Conservation (phyloP, 2,113 vertebrate species). For the Pelobates fuscus region DNA sequence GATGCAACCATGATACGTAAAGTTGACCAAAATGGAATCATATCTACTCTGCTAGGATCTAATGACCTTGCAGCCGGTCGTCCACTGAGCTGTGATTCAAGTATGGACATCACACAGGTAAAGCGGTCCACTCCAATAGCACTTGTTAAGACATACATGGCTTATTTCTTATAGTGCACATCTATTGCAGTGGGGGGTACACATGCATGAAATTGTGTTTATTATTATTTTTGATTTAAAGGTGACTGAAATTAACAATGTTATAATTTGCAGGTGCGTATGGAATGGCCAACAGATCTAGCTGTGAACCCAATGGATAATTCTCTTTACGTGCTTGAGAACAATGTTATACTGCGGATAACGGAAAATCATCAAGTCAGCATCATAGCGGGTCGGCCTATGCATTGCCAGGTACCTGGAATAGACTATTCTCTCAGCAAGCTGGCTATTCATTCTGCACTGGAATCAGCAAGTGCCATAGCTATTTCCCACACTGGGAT, state of each 20-base stretch:
- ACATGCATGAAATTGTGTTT: too few relatives aligned
- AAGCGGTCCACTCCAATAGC: not conserved
- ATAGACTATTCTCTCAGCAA: slow-evolving; percentile 99
- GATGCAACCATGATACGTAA: slow-evolving; percentile 98
- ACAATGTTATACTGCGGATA: slow-evolving; percentile 97
- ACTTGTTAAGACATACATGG: too few relatives aligned
- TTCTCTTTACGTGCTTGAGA: slow-evolving; percentile 96
- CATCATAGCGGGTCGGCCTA: slow-evolving; percentile 96
- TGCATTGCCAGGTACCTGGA: slow-evolving; percentile 98
- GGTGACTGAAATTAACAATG: not conserved
- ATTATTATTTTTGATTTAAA: too few relatives aligned
- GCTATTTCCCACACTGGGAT: slow-evolving; percentile 92
- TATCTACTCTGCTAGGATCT: slow-evolving; percentile 95
- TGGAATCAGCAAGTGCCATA: slow-evolving; percentile 96
- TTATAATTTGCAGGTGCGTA: slow-evolving; percentile 81
- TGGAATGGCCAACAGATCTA: slow-evolving; percentile 98
- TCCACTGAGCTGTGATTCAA: slow-evolving; percentile 84
- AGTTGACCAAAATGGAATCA: slow-evolving; percentile 98
- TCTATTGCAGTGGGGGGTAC: too few relatives aligned
- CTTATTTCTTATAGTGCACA: not conserved
- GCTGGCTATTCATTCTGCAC: slow-evolving; percentile 93
- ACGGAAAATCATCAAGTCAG: slow-evolving; percentile 99
- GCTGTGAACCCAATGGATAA: slow-evolving; percentile 99
- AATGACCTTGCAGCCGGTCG: slow-evolving; percentile 94
- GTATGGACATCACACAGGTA: slow-evolving; percentile 98